Evolutionary conservation across 2,888 invertebrate species (phyloP), one percentile per base, ranked within the genome.

Genomic region (Scaptomyza parva): DNA sequence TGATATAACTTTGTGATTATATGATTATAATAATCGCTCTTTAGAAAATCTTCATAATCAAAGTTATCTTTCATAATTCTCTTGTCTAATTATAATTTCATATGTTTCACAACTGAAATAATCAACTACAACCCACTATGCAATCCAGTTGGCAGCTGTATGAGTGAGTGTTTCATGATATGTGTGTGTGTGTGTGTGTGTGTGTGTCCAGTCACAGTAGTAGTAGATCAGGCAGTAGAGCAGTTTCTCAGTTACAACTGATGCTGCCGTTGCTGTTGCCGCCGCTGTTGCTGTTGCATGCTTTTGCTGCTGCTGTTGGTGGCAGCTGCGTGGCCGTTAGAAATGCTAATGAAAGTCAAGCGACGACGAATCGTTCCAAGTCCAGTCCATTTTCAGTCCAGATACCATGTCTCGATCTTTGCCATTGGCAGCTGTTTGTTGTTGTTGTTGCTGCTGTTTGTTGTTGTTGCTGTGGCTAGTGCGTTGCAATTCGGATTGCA

Each of bases 301-400:
- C 30, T 12, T 12, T 7, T 43, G 41, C 22, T 24, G 40, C 7
- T 41, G 43, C 20, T 24, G 43, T 20, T 45, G 30, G 11, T 48
- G 74, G 74, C 86, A 88, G 85, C 85, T 88, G 85, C 86, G 84
- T 83, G 86, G 84, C 84, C 84, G 84, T 85, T 85, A 88, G 88
- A 88, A 85, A 85, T 85, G 84, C 84, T 85, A 85, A 85, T 85
- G 88, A 86, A 84, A 87, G 83, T 82, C 88, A 85, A 70, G 70
- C 87, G 78, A 63, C 87, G 78, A 63, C 57, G 65, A 35, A 45
- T n/a, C 33, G 45, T 24, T 70, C 54, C 37, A n/a, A 33, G 18
- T 28, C 28, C 28, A 35, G 7, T 35, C 35, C 35, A n/a, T 14
- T 11, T 35, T 18, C 18, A 55, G 43, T 55, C 52, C 68, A 68